These are phyloP conservation scores for Excalfactoria chinensis DNA, from an alignment of 2,113 vertebrate genomes.

Conservation along the genomic window DNA sequence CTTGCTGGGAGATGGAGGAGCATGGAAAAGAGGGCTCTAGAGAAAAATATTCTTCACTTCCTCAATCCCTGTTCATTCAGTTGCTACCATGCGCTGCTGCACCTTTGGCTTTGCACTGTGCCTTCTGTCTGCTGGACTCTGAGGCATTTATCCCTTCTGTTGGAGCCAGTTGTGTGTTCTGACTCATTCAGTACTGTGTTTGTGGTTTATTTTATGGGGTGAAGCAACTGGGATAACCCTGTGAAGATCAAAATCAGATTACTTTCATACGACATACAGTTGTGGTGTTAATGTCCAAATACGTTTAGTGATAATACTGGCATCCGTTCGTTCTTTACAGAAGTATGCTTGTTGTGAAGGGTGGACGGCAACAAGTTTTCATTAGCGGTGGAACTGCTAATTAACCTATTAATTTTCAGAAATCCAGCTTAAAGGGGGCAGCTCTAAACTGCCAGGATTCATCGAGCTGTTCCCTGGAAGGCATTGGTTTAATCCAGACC, in stretches of 20 bases:
- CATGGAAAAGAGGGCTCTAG: neutral
- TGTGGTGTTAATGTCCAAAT: neutral
- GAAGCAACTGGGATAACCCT: conserved; percentile 18
- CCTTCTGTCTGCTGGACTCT: neutral
- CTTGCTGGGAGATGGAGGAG: neutral
- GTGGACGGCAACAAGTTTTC: neutral
- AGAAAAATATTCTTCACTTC: neutral
- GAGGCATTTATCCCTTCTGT: neutral
- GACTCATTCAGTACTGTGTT: conserved; percentile 19
- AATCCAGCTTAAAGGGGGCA: neutral
- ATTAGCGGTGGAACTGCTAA: neutral
- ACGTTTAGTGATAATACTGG: neutral
- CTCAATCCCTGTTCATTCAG: neutral
- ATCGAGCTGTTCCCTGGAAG: neutral
- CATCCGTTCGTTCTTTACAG: neutral
- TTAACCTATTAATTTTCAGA: neutral
- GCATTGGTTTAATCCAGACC: neutral
- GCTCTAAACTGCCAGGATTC: neutral
- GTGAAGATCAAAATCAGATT: conserved; percentile 36
- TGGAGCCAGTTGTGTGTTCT: neutral
- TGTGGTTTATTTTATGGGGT: conserved; percentile 10
- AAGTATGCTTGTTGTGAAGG: neutral
- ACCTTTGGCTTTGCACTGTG: neutral
- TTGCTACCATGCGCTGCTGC: neutral
- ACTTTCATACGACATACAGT: neutral